These are phyloP conservation scores for Triplophysa rosa DNA, from an alignment of 2,113 vertebrate genomes.

Conservation along the genomic window DNA sequence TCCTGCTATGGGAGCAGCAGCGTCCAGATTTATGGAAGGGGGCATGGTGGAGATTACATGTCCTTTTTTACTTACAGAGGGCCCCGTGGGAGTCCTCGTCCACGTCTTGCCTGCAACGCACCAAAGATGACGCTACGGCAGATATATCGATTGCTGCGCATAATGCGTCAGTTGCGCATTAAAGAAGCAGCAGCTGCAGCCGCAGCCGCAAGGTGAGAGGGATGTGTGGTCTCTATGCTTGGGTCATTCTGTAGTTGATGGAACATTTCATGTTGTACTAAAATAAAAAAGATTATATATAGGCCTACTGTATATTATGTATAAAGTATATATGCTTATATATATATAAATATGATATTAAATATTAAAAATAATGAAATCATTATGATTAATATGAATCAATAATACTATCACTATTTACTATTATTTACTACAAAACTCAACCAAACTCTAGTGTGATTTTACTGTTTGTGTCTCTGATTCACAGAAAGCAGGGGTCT, in stretches of 20 bases:
- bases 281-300: no score
- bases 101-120: conserved; percentile 62
- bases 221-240: no score
- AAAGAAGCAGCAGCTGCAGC: conserved; percentile 61
- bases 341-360: no score
- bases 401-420: no score
- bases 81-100: conserved; percentile 62
- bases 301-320: no score
- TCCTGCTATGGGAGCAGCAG: conserved; percentile 69
- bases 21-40: conserved; percentile 59
- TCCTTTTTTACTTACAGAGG: conserved; percentile 64
- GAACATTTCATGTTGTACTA: no score
- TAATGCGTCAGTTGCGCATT: conserved; percentile 71
- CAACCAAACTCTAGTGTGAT: neutral
- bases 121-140: conserved; percentile 75
- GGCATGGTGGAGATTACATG: conserved; percentile 60
- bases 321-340: no score
- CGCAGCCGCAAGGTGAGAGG: conserved; percentile 60
- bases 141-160: conserved; percentile 71
- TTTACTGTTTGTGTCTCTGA: neutral
- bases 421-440: neutral
- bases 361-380: no score
- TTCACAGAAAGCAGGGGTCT: conserved; percentile 67
- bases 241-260: no score
- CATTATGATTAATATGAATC: no score